Evolutionary conservation across 1,140 invertebrate species (phyloP), one percentile per base, ranked within the genome.

Genomic region (Megalonaias nervosa): DNA sequence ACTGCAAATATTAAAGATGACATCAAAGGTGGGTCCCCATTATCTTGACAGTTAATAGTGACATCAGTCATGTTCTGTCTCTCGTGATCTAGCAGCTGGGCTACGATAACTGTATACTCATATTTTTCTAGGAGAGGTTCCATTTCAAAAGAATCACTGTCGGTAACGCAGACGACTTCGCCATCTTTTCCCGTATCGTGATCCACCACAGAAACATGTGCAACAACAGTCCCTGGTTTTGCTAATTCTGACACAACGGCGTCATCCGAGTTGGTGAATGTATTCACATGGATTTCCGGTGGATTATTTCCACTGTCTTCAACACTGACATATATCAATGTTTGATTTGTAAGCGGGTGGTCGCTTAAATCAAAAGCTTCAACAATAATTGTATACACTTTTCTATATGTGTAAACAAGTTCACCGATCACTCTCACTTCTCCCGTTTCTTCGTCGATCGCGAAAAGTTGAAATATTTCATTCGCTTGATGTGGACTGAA

Each of bases 51-150:
- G 21, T 95, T 91, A 6, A 98, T 93, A 1, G 95, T 95, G 64
- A 98, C 94, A 66, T 94, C 88, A 88, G 97, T 95, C 5, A 93
- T 92, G 48, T 94, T 92, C 56, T 93, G 92, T 0, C 90, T 85
- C 90, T 98, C 97, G 75, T 96, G 93, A 89, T 98, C 96, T 57
- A 98, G 89, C n/a, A 93, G 92, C 78, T 93, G 93, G 15, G 75
- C 79, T 16, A 86, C 85, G 59, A 83, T 82, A 9, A 86, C 76
- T 58, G 82, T 86, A 67, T 84, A 86, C 77, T 84, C 83, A 57
- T 83, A 67, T 84, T 80, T 23, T 84, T 84, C 67, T 84, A 71
- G 73, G 82, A 83, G 26, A 81, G 79, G 17, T 80, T 77, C 65
- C 1, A 86, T 82, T 55, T 83, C 81, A 77, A 86, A 86, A 38